Evolutionary conservation across 2,113 vertebrate species (phyloP), one percentile per base, ranked within the genome.

Genomic region (Scartelaos histophorus): DNA sequence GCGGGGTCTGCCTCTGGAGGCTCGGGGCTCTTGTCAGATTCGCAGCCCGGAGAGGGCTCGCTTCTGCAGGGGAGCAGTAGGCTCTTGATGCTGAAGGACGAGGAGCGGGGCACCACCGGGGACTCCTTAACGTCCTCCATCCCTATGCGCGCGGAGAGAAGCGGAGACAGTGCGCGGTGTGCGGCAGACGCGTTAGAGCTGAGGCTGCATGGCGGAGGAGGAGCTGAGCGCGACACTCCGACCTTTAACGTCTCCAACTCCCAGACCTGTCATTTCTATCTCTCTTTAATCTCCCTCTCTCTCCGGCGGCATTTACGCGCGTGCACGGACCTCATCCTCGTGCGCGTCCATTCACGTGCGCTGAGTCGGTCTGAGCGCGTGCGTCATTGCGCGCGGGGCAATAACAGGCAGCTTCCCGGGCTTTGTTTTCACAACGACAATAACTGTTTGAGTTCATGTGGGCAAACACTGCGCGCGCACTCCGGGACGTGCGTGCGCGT

Each of bases 41-140:
- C 92, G 3, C 91, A 87, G 25, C 84, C 89, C 34, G 90, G 72
- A 0, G 85, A 86, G 3, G 81, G 87, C 67, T 91, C 92, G 84
- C 85, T 88, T 82, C 83, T 91, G 34, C 61, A 64, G 29, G 94
- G 93, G 54, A 94, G 91, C 86, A 95, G 88, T 60, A 94, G 89
- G 82, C 92, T 95, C 86, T 93, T 94, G 85, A 94, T 94, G 74
- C 92, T 94, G 85, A 94, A 94, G 78, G 92, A 93, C 82, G 91
- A 93, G 76, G 91, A 93, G 75, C 92, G 93, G 69, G 90, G 93
- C 29, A 91, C 89, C 84, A 83, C 87, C 76, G 89, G 87, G 51
- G 84, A 88, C 67, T 93, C 91, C 62, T 89, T 94, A 43, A 88
- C 79, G 79, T 93, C 93, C 83, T 90, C 93, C 91, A 93, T 93